Evolutionary conservation across 2,797 vertebrate species (phyloP).

Genomic region (Urophycis tenuis): DNA sequence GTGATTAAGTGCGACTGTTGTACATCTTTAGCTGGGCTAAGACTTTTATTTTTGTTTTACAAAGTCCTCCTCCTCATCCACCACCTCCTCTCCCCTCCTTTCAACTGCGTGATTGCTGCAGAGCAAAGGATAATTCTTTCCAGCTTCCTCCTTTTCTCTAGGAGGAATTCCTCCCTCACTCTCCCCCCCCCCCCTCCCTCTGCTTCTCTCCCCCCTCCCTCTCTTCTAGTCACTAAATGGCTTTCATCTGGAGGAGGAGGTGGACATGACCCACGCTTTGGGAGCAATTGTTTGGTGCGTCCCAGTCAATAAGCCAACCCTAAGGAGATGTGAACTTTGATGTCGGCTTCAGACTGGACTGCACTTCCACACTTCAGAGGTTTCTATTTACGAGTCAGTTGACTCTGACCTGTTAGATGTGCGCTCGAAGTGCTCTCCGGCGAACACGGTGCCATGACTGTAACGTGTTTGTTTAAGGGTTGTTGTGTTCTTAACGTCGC

Average conservation of each 20-base stretch:
- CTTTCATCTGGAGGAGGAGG: constrained; percentile 65
- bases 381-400: constrained; percentile 36
- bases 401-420: constrained; percentile 32
- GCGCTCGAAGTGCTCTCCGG: constrained; percentile 22
- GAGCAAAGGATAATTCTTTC: constrained; percentile 59
- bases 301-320: constrained; percentile 47
- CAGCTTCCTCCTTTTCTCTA: constrained; percentile 50
- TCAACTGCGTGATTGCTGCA: constrained; percentile 36
- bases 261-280: constrained; percentile 45
- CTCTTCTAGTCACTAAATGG: constrained; percentile 55
- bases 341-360: constrained; percentile 35
- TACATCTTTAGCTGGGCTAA: constrained; percentile 31
- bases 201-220: constrained; percentile 11
- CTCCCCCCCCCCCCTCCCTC: neutral
- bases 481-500: neutral
- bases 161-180: constrained; percentile 52
- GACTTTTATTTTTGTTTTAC: neutral
- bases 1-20: constrained; percentile 40
- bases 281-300: constrained; percentile 41
- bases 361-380: constrained; percentile 35
- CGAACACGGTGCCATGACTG: constrained; percentile 44
- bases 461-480: constrained; percentile 56
- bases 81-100: constrained; percentile 14
- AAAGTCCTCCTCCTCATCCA: neutral
- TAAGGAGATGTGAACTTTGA: constrained; percentile 42